phyloP scores from a whole-genome alignment of 23 tunicate species.

The Aplidium turbinatum region DNA sequence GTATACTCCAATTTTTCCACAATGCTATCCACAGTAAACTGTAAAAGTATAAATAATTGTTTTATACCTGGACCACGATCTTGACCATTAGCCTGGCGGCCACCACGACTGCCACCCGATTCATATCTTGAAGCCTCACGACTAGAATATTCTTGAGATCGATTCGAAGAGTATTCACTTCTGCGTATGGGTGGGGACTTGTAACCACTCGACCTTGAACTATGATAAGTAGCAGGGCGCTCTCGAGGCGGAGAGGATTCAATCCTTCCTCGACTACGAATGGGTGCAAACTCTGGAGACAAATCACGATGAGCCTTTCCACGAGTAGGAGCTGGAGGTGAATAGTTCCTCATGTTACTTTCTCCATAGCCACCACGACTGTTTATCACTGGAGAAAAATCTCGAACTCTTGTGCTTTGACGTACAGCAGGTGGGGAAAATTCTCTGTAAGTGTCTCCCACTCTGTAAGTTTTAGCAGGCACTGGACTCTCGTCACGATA shows the following conservation, averaged over 20 bases:
- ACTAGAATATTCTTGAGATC: conserved; percentile 16
- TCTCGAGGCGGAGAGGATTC: not conserved
- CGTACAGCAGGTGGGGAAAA: conserved; percentile 18
- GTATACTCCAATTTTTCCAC: too few species aligned
- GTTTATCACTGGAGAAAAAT: conserved; percentile 3
- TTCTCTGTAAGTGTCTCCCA: too few species aligned
- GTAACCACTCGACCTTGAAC: conserved; percentile 1
- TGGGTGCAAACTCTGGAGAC: conserved; percentile 7
- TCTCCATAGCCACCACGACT: too few species aligned
- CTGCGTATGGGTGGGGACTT: not conserved
- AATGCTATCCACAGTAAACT: too few species aligned
- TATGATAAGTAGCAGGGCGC: conserved; percentile 14
- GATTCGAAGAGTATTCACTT: conserved; percentile 16
- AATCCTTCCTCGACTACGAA: conserved; percentile 6
- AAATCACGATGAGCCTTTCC: not conserved
- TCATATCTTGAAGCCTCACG: conserved; percentile 3
- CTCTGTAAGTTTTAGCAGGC: not conserved
- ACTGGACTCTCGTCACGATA: conserved; percentile 43
- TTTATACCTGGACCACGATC: conserved; percentile 33
- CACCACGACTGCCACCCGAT: not conserved
- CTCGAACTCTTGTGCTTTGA: not conserved
- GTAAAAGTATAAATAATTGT: too few species aligned
- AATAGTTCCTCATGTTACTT: conserved; percentile 12
- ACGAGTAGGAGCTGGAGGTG: not conserved
- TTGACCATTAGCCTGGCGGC: conserved; percentile 1